Evolutionary conservation across 2,113 vertebrate genomes (phyloP), one percentile per base, ranked within the genome.

Genomic region (Hiodon tergisus): DNA sequence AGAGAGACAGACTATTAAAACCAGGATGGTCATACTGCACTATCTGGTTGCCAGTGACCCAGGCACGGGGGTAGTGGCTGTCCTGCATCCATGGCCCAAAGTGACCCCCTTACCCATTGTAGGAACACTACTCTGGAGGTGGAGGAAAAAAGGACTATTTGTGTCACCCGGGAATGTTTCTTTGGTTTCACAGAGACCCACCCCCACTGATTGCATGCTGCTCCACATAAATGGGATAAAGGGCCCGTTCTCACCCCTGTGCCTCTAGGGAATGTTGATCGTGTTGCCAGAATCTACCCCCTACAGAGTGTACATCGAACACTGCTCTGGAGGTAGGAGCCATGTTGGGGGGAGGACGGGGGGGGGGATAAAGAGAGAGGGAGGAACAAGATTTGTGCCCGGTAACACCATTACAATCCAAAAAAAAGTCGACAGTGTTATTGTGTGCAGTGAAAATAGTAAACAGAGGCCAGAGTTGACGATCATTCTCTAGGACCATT

Each of bases 251-350:
- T 60, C 70, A 71, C 54, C 54, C 31, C 53, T 13, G 55, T 60
- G 55, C 31, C 46, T 50, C 57, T n/a, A 48, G 55, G 57, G 70
- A 71, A 71, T 71, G 70, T 71, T 71, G 70, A 71, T 71, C 60
- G 70, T 60, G 57, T 50, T 71, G 70, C 54, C 70, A 71, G 55
- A 50, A 60, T 31, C 31, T 31, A 10, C 31, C 55, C 67, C 70
- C 17, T 13, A 59, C 51, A 69, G 68, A 69, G 8, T 31, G 52
- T 8, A n/a, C 67, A 54, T 52, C 51, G 8, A 54, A 50, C 67
- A 2, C 51, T 51, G 52, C 50, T 54, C 51, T 10, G 53, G 68
- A 69, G n/a, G 17, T 13, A 54, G 13, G 7, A 69, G 2, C n/a
- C 14, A 54, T 55, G n/a, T 51, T n/a, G 17, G 52, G 13, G 48